Percentiles rank a stretch among this genome's conserved stretches.
Evolutionary conservation across 2,888 invertebrate species (phyloP).

Genomic region (Tholera decimalis): DNA sequence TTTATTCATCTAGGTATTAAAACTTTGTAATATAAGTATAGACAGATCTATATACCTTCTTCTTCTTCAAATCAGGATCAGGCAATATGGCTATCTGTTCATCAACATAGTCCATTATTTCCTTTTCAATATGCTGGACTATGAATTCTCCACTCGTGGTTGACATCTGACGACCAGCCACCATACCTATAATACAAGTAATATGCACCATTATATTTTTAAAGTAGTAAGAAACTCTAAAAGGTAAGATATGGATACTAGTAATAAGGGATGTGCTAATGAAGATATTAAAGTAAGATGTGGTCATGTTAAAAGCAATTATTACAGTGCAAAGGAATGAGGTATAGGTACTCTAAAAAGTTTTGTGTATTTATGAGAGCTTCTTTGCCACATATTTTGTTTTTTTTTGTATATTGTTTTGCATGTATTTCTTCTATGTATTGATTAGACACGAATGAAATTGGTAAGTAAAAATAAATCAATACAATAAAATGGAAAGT

Average conservation of each 20-base stretch:
- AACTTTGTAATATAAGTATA: too few species aligned
- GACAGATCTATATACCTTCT: slow-evolving; percentile 83
- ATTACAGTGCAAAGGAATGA: neutral
- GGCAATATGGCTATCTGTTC: slow-evolving; percentile 86
- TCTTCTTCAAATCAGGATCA: slow-evolving; percentile 86
- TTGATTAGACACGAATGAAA: neutral
- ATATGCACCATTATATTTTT: neutral
- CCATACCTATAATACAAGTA: slow-evolving; percentile 77
- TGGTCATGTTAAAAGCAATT: neutral
- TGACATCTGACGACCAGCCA: slow-evolving; percentile 88
- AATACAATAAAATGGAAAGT: neutral
- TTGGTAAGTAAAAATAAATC: neutral
- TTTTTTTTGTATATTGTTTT: too few species aligned
- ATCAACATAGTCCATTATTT: slow-evolving; percentile 82
- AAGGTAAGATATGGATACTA: neutral
- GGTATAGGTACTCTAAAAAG: neutral
- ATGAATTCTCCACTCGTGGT: slow-evolving; percentile 87
- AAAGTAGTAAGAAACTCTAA: neutral
- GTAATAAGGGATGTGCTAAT: too few species aligned
- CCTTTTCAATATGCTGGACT: slow-evolving; percentile 80
- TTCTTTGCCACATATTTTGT: too few species aligned
- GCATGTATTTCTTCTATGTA: neutral
- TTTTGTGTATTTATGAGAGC: too few species aligned
- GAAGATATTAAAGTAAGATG: neutral
- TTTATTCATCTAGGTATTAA: too few species aligned